Evolutionary conservation across 2,113 vertebrate species (phyloP), one percentile per base, ranked within the genome.

Genomic region (Hypomesus transpacificus): DNA sequence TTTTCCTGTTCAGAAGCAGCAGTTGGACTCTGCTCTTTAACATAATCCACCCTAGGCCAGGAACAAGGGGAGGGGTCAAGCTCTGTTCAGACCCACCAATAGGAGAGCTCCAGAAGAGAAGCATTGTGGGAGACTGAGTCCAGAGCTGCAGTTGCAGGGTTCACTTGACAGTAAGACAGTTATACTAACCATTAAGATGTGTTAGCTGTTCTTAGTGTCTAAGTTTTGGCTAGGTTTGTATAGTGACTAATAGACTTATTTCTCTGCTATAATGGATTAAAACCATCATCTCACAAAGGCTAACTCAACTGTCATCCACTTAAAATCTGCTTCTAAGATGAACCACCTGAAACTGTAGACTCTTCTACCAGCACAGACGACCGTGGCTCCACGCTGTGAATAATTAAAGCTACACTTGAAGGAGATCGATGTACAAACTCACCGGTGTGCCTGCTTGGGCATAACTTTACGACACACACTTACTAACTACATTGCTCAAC

Each of bases 381-480:
- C 22, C 24, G 4, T 22, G 14, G 24, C 52, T 52, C 26, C 0
- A n/a, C 6, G 1, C 59, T 22, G 46, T 84, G 9, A 84, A 83
- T 80, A 73, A 82, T 86, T 82, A 64, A 88, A 73, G 71, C 53
- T 56, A 65, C 64, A 71, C 73, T 81, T 80, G 8, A 31, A 74
- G 74, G 58, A 75, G 56, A 75, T 67, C 53, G 34, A 66, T 50
- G 68, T 58, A 70, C 59, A 22, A 72, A 70, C 50, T 66, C 56
- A 69, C 68, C 54, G 14, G 24, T 75, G 0, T 1, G 21, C 16
- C 61, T 73, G 62, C 78, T 18, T 1, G 24, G 66, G 60, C 62
- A 20, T 58, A 62, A 50, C 3, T 24, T 26, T 61, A 24, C 24
- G 14, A 24, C 22, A 26, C 59, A 26, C 22, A 61, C 22, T 24